Base-by-base conservation (phyloP, 2,888 invertebrate genomes). In the Labia minor region DNA sequence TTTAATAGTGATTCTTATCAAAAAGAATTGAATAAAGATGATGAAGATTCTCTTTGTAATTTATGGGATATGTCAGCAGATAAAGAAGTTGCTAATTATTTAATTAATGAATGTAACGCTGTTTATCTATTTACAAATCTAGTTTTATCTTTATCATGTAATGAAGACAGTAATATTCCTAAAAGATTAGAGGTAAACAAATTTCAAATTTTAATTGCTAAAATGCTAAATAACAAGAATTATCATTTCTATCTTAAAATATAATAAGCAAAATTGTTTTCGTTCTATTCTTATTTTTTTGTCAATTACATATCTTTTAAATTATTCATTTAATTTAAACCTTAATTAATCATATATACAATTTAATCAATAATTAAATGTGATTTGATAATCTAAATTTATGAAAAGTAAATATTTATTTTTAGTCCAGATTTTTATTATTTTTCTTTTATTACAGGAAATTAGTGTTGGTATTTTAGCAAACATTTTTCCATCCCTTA, bases 31-130 rank as follows among this genome's bases (percentile, higher is more conserved):
- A 49, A 49, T 49, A 16, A 49, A 49, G 49, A 49, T n/a, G 49
- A 49, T 8, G 49, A 49, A 16, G 49, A 49, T n/a, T n/a, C n/a
- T 49, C 16, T 49, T 14, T 49, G 49, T 49, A 49, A 49, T 49
- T 49, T 49, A 49, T 49, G 49, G 49, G 49, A 49, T 49, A 49
- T 49, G 49, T 49, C 49, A 8, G 49, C 49, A 49, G 49, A 49
- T 49, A n/a, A 11, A 8, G 49, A 49, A 10, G 49, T 49, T n/a
- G 49, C 49, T 8, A 2, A 10, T 49, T 49, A 49, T 49, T 49
- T 49, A 49, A n/a, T 49, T 8, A 49, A 49, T 49, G 16, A 16
- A n/a, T 49, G 49, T 16, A 49, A 49, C 16, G 49, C 49, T 2
- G 16, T 49, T 49, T 11, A 49, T 49, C 14, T 49, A 49, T 49